phyloP scores from a whole-genome alignment of 2,113 vertebrate genomes.

The Engystomops pustulosus region DNA sequence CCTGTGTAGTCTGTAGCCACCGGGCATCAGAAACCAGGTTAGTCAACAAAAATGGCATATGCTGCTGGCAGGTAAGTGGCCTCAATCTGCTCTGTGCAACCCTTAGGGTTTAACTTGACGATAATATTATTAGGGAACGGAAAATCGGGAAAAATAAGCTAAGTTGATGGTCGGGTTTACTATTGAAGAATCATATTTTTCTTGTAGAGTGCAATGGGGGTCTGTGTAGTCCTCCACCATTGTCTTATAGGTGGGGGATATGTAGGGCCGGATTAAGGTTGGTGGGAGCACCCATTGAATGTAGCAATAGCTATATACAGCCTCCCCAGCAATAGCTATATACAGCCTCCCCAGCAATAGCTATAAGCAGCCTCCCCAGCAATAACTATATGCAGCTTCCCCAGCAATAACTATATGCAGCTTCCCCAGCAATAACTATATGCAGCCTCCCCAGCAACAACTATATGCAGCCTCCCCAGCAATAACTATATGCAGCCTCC shows the following conservation, averaged over 20 bases:
- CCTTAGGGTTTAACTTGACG: neutral
- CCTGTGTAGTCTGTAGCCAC: neutral
- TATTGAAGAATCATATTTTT: neutral
- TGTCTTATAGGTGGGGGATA: neutral
- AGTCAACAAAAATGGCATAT: neutral
- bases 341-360: too few species aligned
- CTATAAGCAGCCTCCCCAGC: too few species aligned
- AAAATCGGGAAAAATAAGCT: neutral
- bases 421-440: too few species aligned
- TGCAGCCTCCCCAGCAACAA: too few species aligned
- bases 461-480: too few species aligned
- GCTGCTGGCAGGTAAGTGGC: neutral
- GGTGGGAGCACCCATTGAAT: too few species aligned
- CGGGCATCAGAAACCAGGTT: neutral
- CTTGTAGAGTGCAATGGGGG: neutral
- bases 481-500: too few species aligned
- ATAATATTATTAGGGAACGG: neutral
- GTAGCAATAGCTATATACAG: too few species aligned
- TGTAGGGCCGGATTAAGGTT: too few species aligned
- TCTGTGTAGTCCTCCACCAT: neutral
- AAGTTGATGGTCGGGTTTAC: neutral
- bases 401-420: too few species aligned
- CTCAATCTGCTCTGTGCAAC: neutral
- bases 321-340: too few species aligned
- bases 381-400: too few species aligned